Conservation (phyloP, 2,797 vertebrate species). For the Microhierax caerulescens region DNA sequence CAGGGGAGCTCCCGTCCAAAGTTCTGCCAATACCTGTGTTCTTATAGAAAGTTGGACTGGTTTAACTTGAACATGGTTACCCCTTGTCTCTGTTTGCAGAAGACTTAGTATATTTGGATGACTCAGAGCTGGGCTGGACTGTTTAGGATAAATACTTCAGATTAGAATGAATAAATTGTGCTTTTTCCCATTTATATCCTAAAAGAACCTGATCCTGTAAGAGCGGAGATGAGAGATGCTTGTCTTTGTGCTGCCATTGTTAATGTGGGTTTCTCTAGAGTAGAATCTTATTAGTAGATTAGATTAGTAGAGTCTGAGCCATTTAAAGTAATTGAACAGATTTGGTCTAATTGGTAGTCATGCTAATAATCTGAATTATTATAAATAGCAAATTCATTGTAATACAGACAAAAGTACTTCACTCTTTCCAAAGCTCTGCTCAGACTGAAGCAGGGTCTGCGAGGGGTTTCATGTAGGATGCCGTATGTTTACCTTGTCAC, state of each 20-base stretch:
- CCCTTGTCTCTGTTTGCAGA: background rate
- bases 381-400: background rate
- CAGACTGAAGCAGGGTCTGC: background rate
- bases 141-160: background rate
- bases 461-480: background rate
- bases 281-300: background rate
- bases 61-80: background rate
- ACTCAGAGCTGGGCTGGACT: background rate
- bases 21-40: background rate
- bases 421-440: background rate
- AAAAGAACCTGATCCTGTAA: background rate
- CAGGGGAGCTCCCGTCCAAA: background rate
- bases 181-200: background rate
- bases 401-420: background rate
- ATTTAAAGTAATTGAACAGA: background rate
- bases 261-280: background rate
- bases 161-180: background rate
- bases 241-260: background rate
- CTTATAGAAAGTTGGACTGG: background rate
- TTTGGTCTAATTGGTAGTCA: background rate
- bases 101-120: background rate
- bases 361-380: background rate
- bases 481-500: background rate
- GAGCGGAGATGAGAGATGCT: background rate
- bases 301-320: background rate